phyloP scores from a whole-genome alignment of 2,888 invertebrate genomes.

The Linnaemya vulpina region DNA sequence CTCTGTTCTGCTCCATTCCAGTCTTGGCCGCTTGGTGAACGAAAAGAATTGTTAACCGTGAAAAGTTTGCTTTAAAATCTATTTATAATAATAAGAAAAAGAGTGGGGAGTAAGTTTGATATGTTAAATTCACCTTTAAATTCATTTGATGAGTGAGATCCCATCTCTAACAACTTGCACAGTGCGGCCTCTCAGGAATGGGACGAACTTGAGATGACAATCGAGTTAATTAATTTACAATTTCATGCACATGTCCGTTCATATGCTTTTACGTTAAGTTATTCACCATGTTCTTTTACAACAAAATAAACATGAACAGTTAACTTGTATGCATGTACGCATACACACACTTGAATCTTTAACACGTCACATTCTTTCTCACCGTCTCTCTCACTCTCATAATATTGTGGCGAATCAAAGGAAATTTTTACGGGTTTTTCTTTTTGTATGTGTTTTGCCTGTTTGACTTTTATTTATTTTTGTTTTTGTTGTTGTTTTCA shows the following conservation, averaged over 20 bases:
- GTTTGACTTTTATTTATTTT: constrained; percentile 44
- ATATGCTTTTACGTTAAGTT: neutral
- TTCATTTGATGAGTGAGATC: too few relatives aligned
- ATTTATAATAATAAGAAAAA: too few relatives aligned
- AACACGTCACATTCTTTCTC: constrained; percentile 44
- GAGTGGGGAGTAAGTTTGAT: too few relatives aligned
- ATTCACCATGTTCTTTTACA: neutral
- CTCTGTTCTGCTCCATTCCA: too few relatives aligned
- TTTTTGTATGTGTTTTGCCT: neutral
- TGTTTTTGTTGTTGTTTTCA: constrained; percentile 2
- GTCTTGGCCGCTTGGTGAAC: too few relatives aligned
- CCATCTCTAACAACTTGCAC: too few relatives aligned
- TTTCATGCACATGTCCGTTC: neutral
- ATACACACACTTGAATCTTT: neutral
- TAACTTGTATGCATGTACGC: constrained; percentile 1
- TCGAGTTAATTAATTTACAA: neutral
- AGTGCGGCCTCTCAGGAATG: neutral
- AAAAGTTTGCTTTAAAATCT: too few relatives aligned
- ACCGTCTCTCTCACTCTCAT: neutral
- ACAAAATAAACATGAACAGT: neutral
- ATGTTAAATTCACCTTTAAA: too few relatives aligned
- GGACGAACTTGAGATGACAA: neutral
- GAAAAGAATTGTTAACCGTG: too few relatives aligned
- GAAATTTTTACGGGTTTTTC: neutral
- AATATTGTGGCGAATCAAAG: neutral